phyloP scores from a whole-genome alignment of 1,140 invertebrate genomes.

The Battus philenor region DNA sequence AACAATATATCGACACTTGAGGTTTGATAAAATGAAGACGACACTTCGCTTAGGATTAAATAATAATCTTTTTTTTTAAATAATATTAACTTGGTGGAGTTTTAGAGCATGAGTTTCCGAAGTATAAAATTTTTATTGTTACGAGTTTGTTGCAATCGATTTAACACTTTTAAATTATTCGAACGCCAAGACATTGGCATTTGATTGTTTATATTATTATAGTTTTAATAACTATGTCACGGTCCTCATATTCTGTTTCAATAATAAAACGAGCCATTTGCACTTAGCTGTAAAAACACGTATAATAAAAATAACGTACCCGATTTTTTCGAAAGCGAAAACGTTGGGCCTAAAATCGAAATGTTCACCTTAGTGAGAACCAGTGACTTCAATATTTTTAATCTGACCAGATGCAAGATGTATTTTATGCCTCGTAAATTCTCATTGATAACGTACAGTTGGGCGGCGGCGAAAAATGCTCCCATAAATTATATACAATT shows the following conservation, averaged over 20 bases:
- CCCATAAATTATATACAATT: constrained; percentile 10
- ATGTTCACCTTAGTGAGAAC: constrained; percentile 16
- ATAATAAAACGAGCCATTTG: constrained; percentile 26
- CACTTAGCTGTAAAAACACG: constrained; percentile 23
- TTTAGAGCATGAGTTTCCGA: constrained; percentile 29
- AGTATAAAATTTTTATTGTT: constrained; percentile 63
- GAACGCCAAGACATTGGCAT: constrained; percentile 35
- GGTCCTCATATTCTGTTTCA: constrained; percentile 25
- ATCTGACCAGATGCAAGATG: constrained; percentile 17
- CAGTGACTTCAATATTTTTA: constrained; percentile 17
- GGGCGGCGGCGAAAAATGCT: constrained; percentile 4
- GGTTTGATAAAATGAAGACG: constrained; percentile 72
- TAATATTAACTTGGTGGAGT: constrained; percentile 26
- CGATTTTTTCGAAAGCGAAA: constrained; percentile 18
- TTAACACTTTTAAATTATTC: constrained; percentile 40
- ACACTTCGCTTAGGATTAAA: constrained; percentile 69
- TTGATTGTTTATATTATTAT: constrained; percentile 51
- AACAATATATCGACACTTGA: constrained; percentile 70
- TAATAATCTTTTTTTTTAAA: constrained; percentile 57
- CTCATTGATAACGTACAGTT: constrained; percentile 12
- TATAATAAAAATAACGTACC: constrained; percentile 18
- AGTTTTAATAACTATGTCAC: constrained; percentile 57
- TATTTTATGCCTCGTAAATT: constrained; percentile 9
- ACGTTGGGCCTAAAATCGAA: constrained; percentile 14
- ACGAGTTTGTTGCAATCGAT: constrained; percentile 34